Evolutionary conservation across 2,888 invertebrate genomes (phyloP).

Genomic region (Encarsia formosa): DNA sequence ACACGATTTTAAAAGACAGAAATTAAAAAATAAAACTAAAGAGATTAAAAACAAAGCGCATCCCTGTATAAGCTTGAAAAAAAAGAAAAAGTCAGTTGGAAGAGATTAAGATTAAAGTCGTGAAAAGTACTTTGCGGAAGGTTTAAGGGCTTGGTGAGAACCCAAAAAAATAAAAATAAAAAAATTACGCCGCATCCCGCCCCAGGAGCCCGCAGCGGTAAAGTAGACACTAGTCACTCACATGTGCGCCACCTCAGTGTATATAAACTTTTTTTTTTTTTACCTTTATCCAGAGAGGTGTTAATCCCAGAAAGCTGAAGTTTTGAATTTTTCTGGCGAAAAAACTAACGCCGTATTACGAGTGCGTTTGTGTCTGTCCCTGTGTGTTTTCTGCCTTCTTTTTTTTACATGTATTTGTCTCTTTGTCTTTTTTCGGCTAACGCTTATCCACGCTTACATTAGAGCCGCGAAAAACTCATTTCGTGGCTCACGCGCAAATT

Average conservation of each 20-base stretch:
- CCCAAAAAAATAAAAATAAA: slow-evolving; percentile 21
- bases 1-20: too few species aligned
- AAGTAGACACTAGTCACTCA: slow-evolving; percentile 23
- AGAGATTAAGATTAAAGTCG: background rate
- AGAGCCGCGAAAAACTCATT: background rate
- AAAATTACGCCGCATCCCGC: slow-evolving; percentile 20
- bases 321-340: background rate
- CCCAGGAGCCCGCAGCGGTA: slow-evolving; percentile 18
- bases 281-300: slow-evolving; percentile 11
- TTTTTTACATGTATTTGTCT: background rate
- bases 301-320: background rate
- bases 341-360: background rate
- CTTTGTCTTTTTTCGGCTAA: background rate
- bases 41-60: too few species aligned
- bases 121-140: slow-evolving; percentile 17
- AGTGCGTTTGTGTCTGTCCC: background rate
- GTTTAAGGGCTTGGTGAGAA: slow-evolving; percentile 6
- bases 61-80: background rate
- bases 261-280: background rate
- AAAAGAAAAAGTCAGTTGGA: background rate
- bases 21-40: too few species aligned
- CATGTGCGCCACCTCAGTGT: slow-evolving; percentile 2
- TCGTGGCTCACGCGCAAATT: slow-evolving; percentile 4
- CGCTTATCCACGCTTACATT: background rate
- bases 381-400: background rate